phyloP scores from a whole-genome alignment of 1,140 invertebrate species.

The Sycophaga agraensis region DNA sequence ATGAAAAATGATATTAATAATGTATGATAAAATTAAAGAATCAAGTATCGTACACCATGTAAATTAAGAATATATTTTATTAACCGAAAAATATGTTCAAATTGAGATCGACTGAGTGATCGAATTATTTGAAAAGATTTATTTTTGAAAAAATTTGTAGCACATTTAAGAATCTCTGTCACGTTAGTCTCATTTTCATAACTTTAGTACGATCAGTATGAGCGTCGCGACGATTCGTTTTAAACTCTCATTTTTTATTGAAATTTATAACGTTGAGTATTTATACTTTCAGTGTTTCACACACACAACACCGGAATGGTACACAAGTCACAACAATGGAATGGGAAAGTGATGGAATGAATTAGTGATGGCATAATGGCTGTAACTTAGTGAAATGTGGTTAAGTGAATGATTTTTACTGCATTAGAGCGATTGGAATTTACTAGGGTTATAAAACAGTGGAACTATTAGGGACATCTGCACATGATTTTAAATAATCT shows the following conservation, averaged over 20 bases:
- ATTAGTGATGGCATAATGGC: conserved; percentile 19
- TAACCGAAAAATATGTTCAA: background rate
- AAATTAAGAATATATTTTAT: background rate
- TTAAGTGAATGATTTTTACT: conserved; percentile 33
- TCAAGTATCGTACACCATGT: conserved; percentile 10
- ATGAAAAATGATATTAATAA: no score
- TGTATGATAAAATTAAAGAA: no score
- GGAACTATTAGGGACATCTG: no score
- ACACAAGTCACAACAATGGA: conserved; percentile 54
- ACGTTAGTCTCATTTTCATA: background rate
- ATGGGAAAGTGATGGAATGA: conserved; percentile 39
- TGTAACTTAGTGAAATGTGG: conserved; percentile 19
- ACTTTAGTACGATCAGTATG: conserved; percentile 19
- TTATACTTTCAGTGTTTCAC: conserved; percentile 58
- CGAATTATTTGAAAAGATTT: background rate
- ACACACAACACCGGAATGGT: conserved; percentile 34
- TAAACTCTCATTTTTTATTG: conserved; percentile 45
- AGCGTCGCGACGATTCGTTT: conserved; percentile 45
- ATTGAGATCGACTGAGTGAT: background rate
- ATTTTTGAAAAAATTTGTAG: background rate
- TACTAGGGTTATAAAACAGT: no score
- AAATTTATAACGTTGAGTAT: conserved; percentile 57
- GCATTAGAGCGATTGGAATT: background rate
- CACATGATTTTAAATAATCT: no score
- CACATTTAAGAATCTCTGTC: background rate